Evolutionary conservation across 2,113 vertebrate genomes (phyloP).

Genomic region (Chaetura pelagica): DNA sequence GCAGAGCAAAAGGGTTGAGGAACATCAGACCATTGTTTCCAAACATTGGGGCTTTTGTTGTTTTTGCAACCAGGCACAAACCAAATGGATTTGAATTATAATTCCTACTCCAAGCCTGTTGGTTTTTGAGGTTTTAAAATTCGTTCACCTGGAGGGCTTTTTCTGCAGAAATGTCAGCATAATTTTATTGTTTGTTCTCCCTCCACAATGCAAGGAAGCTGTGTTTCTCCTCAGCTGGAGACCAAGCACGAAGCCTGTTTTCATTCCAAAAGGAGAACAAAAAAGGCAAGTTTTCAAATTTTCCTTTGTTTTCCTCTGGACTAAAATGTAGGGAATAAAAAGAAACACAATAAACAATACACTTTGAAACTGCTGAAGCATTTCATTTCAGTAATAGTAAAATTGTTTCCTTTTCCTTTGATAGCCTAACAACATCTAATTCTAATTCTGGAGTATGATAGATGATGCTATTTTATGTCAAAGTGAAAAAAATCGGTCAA

Average conservation of each 20-base stretch:
- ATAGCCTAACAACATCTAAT: background rate
- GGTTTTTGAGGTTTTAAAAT: background rate
- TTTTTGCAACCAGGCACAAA: background rate
- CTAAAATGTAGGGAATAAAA: background rate
- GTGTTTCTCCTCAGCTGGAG: background rate
- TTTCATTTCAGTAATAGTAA: background rate
- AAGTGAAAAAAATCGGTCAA: background rate
- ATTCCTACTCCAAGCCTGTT: background rate
- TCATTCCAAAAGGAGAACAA: conserved; percentile 1
- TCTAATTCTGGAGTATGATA: background rate
- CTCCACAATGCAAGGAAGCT: background rate
- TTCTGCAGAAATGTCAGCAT: background rate
- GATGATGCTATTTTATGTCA: background rate
- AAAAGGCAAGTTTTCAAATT: background rate
- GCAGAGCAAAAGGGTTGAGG: background rate
- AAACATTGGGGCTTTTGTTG: background rate
- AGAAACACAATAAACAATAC: background rate
- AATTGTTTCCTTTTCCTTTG: background rate
- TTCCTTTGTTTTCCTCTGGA: background rate
- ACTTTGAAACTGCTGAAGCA: conserved; percentile 5
- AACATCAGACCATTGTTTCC: background rate
- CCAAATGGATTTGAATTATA: background rate
- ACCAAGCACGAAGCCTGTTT: background rate
- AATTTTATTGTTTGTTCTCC: background rate
- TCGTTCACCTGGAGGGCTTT: conserved; percentile 22